A percentile compares a stretch with the other conserved stretches of the same genome.
Evolutionary conservation across 2,797 vertebrate species (phyloP).

Genomic region (Amblyraja radiata): DNA sequence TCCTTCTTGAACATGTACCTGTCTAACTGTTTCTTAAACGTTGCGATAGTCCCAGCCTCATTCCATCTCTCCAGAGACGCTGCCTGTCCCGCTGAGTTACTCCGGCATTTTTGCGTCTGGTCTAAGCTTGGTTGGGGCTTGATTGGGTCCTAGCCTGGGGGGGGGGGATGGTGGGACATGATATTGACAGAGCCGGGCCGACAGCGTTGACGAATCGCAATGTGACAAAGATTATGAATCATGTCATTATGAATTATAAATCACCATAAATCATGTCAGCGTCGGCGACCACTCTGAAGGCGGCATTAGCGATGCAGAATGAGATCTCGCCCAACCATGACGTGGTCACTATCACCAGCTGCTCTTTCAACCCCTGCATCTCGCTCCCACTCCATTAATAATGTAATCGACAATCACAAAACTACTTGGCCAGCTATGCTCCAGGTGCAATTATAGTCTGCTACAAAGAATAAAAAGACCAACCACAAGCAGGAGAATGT

Average conservation of each 20-base stretch:
- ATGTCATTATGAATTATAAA: slow-evolving; percentile 25
- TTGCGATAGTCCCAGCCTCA: too few relatives aligned
- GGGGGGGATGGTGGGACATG: too few relatives aligned
- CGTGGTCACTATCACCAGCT: not conserved
- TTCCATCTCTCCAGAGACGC: too few relatives aligned
- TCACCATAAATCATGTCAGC: not conserved
- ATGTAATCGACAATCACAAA: not conserved
- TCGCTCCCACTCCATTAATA: not conserved
- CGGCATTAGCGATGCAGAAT: not conserved
- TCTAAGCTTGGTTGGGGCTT: too few relatives aligned
- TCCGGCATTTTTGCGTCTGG: too few relatives aligned
- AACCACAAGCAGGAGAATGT: not conserved
- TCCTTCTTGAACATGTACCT: too few relatives aligned
- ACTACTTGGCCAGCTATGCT: not conserved
- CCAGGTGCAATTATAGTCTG: not conserved
- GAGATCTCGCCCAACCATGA: not conserved
- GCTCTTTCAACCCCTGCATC: not conserved
- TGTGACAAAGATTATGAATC: slow-evolving; percentile 26
- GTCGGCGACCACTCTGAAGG: not conserved
- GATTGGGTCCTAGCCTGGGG: too few relatives aligned
- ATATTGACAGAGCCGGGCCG: not conserved
- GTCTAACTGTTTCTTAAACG: too few relatives aligned
- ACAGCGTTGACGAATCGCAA: not conserved
- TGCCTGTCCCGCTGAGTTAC: too few relatives aligned
- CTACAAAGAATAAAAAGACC: not conserved